Conservation (phyloP, 2,888 invertebrate genomes). For the Geotrupes spiniger region DNA sequence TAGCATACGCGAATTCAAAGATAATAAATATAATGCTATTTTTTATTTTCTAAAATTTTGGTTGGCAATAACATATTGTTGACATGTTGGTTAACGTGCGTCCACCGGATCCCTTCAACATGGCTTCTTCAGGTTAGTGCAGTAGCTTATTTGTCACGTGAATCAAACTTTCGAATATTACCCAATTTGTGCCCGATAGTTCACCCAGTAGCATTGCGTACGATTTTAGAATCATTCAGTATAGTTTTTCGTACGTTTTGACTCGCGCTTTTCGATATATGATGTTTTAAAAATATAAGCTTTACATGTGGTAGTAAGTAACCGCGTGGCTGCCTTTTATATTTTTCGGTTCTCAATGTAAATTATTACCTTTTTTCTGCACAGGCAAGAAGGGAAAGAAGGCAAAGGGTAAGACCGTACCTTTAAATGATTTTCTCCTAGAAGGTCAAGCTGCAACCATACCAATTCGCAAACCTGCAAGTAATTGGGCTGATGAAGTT, state of each 20-base stretch:
- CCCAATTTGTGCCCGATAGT: neutral
- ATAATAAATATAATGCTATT: neutral
- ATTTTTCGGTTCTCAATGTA: neutral
- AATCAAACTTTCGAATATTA: constrained; percentile 17
- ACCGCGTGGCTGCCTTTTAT: constrained; percentile 22
- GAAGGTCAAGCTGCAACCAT: constrained; percentile 58
- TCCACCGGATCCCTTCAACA: constrained; percentile 53
- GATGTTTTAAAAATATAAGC: neutral
- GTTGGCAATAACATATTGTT: constrained; percentile 9
- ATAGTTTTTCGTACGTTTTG: neutral
- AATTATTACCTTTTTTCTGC: constrained; percentile 13
- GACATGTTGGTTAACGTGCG: constrained; percentile 20
- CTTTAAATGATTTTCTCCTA: constrained; percentile 78
- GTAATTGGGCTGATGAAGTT: constrained; percentile 76
- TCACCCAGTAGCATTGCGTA: neutral
- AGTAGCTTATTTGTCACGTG: constrained; percentile 52
- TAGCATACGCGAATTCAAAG: too few species aligned
- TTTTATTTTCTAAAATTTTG: neutral
- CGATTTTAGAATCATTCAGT: neutral
- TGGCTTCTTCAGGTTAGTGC: constrained; percentile 73
- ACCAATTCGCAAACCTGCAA: constrained; percentile 56
- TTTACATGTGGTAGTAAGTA: constrained; percentile 12
- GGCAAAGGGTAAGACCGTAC: constrained; percentile 78
- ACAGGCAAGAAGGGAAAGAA: constrained; percentile 85
- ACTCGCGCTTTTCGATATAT: constrained; percentile 6